Base-by-base conservation (phyloP, 2,888 invertebrate species). In the Dynastes hyllus region DNA sequence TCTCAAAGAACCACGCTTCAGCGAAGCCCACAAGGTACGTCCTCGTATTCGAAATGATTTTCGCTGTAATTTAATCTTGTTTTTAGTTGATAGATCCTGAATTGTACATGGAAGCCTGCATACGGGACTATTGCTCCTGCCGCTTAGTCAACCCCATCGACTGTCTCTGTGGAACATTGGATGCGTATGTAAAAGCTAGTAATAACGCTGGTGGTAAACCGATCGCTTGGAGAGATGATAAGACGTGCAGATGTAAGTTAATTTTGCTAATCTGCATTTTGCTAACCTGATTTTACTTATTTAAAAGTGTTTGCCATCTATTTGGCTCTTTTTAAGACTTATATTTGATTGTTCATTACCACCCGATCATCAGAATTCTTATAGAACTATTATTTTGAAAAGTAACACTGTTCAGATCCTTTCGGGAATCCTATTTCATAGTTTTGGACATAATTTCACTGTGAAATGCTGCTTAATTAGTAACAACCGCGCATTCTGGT, bases 91-190 rank as follows among this genome's bases (percentile, higher is more conserved):
- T 73, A 16, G n/a, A 70, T 9, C 58, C 71, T 1, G 58, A 55
- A 1, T n/a, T 22, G 2, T 73, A 9, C 40, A 22, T 73, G 8
- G 11, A 58, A 2, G 58, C 55, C 16, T 78, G 78, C 40, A 40
- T 65, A 5, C 32, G 65, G 37, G 13, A 65, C 37, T 73, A 73
- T 29, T 78, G 78, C 29, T 29, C 63, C 11, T 78, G 78, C 32
- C 50, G 27, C 9, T 1, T 9, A 8, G 9, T 13, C 13, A 37
- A 65, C 37, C n/a, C 16, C 2, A 63, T 16, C 11, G 65, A 73
- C 16, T 78, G 78, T 53, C 9, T 78, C 22, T 78, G 78, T 32
- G 78, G 73, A 4, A 66, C 65, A n/a, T 66, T 73, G 6, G 78
- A 78, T 22, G 78, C 71, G 13, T 78, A 63, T 53, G 78, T 65